A percentile compares a stretch with the other conserved stretches of the same genome.
Conservation (phyloP, 2,797 vertebrate genomes). For the Rhinophrynus dorsalis region DNA sequence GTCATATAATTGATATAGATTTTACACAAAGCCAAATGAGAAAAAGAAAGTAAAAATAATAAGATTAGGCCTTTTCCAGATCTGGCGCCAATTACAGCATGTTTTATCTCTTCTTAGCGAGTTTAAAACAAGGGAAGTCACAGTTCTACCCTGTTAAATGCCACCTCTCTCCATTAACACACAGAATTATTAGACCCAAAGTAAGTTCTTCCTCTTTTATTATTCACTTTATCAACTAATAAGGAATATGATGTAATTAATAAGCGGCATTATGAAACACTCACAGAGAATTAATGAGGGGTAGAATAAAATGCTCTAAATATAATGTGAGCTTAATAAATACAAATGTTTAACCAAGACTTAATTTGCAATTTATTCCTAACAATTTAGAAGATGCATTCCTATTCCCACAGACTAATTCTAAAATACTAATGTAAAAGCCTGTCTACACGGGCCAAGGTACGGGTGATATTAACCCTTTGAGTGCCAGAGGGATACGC, state of each 20-base stretch:
- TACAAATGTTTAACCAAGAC: not conserved
- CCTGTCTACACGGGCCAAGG: no score
- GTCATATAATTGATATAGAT: no score
- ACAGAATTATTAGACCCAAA: constrained; percentile 24
- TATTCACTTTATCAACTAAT: constrained; percentile 18
- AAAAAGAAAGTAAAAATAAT: no score
- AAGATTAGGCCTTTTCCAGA: no score
- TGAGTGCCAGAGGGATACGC: no score
- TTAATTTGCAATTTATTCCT: not conserved
- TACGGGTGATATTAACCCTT: no score
- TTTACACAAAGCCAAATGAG: no score
- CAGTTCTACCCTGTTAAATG: not conserved
- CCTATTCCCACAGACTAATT: no score
- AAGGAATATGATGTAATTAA: constrained; percentile 32
- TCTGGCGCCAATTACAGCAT: not conserved
- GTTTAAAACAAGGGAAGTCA: not conserved
- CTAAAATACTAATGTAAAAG: no score
- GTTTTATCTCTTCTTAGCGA: not conserved
- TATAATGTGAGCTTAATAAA: not conserved
- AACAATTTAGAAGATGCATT: no score
- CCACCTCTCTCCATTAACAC: constrained; percentile 6
- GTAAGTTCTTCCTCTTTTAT: not conserved
- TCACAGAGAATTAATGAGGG: constrained; percentile 23
- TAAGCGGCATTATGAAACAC: constrained; percentile 17
- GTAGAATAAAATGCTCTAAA: constrained; percentile 2